Evolutionary conservation across 1,140 invertebrate species (phyloP).

Genomic region (Daktulosphaira vitifoliae): DNA sequence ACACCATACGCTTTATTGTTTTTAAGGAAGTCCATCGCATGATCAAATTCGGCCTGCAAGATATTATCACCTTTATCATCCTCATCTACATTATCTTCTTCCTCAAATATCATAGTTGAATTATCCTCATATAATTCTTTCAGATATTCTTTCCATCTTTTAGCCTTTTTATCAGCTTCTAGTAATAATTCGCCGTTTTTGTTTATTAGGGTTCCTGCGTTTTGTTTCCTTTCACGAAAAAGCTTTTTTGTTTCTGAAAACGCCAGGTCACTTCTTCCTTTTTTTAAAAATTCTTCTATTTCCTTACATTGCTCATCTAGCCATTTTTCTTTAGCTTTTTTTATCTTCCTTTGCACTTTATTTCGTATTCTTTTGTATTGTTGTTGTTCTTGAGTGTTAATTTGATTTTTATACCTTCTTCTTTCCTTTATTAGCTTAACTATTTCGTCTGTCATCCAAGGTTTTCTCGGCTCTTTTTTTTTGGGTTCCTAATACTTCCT

Average conservation of each 20-base stretch:
- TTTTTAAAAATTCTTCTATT: conserved; percentile 17
- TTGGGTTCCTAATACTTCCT: neutral
- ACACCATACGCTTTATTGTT: no score
- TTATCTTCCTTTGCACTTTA: no score
- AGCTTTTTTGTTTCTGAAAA: no score
- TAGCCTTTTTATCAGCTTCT: no score
- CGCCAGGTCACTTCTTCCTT: conserved; percentile 10
- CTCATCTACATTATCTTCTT: conserved; percentile 29
- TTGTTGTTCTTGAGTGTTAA: no score
- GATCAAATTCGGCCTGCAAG: neutral
- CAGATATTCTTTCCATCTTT: conserved; percentile 14
- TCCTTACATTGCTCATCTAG: conserved; percentile 30
- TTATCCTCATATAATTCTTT: conserved; percentile 3
- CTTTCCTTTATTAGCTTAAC: conserved; percentile 35
- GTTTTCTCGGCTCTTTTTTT: conserved; percentile 3
- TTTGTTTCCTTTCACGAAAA: conserved; percentile 35
- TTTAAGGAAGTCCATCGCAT: neutral
- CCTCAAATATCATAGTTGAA: conserved; percentile 33
- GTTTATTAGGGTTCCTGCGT: conserved; percentile 35
- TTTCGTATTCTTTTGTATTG: no score
- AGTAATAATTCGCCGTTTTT: no score
- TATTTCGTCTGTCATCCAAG: conserved; percentile 38
- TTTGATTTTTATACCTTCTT: no score
- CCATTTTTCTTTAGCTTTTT: conserved; percentile 23
- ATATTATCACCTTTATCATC: conserved; percentile 35